Evolutionary conservation across 2,113 vertebrate species (phyloP), one percentile per base, ranked within the genome.

Genomic region (Phodopus roborovskii): DNA sequence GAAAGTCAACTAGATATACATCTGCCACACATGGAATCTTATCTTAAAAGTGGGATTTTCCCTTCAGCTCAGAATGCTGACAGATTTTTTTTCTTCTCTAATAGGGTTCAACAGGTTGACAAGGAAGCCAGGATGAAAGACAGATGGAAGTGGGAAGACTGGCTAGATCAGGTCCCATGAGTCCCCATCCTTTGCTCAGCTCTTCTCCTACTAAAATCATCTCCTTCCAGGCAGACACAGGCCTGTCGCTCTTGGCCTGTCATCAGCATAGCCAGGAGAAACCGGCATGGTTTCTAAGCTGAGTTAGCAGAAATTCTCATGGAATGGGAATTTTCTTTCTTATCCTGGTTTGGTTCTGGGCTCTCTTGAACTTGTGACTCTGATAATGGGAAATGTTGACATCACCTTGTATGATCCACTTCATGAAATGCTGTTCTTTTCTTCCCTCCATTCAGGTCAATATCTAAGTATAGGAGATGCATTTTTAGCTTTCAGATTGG

Each of bases 41-140:
- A 88, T 97, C 96, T 95, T 39, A 78, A 82, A 96, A 96, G 91
- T 19, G 48, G 53, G 36, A 39, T 96, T 97, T 96, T 82, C 94
- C 92, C 30, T 85, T 92, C 56, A 70, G 58, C 88, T 95, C 56
- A 45, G 56, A 96, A 92, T 95, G 89, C 53, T 97, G 83, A 91
- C 92, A 92, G 81, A 74, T 90, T 88, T 22, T 71, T 50, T 66
- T 42, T 2, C 58, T 88, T 96, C 91, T 71, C 66, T 79, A 56
- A 22, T 30, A 77, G 82, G 48, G 39, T 93, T 90, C 60, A 42
- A 17, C 39, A 88, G 64, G 33, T 94, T 94, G 92, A 53, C 91
- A 74, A 36, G 56, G 86, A 97, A 94, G 33, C 50, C 48, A 45
- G 56, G 78, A 75, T 94, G 64, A 83, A 74, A 79, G 85, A 89